phyloP scores from a whole-genome alignment of 2,113 vertebrate genomes.

The Lepisosteus osseus region DNA sequence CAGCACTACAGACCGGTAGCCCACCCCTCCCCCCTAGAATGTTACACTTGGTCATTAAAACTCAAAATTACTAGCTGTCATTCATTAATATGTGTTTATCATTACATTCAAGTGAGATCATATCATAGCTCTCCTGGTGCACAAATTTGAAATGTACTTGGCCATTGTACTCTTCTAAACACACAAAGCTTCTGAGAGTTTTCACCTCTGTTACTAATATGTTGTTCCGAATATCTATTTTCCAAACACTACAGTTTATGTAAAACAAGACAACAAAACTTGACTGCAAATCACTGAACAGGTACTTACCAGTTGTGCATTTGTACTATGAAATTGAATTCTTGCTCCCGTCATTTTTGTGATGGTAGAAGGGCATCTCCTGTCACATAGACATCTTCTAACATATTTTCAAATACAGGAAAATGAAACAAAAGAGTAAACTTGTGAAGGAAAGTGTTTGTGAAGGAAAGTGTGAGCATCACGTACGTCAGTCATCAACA shows the following conservation, averaged over 20 bases:
- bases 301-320: constrained; percentile 57
- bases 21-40: too few species aligned
- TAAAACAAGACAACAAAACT: constrained; percentile 53
- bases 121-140: constrained; percentile 41
- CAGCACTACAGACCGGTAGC: too few species aligned
- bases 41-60: neutral
- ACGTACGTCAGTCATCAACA: too few species aligned
- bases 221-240: constrained; percentile 22
- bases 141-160: constrained; percentile 60
- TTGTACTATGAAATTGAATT: constrained; percentile 59
- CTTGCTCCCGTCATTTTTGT: constrained; percentile 29
- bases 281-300: constrained; percentile 64
- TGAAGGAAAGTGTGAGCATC: too few species aligned
- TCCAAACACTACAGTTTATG: constrained; percentile 46
- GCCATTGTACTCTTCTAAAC: constrained; percentile 59
- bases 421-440: constrained; percentile 13
- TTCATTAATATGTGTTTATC: too few species aligned
- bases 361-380: constrained; percentile 26
- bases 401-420: constrained; percentile 22
- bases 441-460: too few species aligned
- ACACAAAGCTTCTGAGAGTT: constrained; percentile 50
- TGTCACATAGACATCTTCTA: constrained; percentile 16
- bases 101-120: too few species aligned
- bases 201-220: constrained; percentile 55
- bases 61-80: constrained; percentile 2